Evolutionary conservation across 2,113 vertebrate genomes (phyloP), one percentile per base, ranked within the genome.

Genomic region (Hucho hucho): DNA sequence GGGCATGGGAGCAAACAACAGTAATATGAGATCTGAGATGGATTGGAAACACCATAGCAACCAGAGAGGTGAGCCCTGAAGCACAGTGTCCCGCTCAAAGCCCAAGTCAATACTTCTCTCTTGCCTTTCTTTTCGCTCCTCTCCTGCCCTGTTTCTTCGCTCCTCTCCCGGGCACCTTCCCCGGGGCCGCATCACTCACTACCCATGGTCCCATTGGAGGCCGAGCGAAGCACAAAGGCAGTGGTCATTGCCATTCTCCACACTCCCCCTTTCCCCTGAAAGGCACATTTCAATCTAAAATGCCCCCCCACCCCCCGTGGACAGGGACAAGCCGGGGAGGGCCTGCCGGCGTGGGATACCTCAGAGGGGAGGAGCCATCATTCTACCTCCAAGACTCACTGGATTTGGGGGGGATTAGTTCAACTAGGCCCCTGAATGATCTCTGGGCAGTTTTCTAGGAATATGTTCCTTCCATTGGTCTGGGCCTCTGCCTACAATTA

Each of bases 161-260:
- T 43, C 37, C 37, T 43, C 37, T 43, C 7, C 37, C 37, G 6
- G 7, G 37, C 87, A 83, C 89, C 87, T 84, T 86, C 90, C 85
- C 87, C 76, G 79, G 90, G 87, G 87, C 88, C 81, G 79, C 88
- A 88, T 90, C 88, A 89, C 89, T 91, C 89, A 91, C 87, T 86
- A 88, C 88, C 83, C 85, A 26, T 61, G 80, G 87, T 78, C 86
- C 87, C 89, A 90, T 91, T 90, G 87, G 87, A 83, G 87, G 88
- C 82, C 12, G 81, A 78, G 77, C 56, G 76, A 29, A 75, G 74
- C 87, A 91, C 88, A 91, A 91, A 92, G 81, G 84, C 86, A 76
- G 87, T 84, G 88, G 88, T 90, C 91, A 91, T 90, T 90, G 89
- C 90, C 90, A 90, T 91, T 89, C 86, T 91, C 88, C 84, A 88